Base-by-base conservation (phyloP, 2,797 vertebrate species). In the Siniperca obscura region DNA sequence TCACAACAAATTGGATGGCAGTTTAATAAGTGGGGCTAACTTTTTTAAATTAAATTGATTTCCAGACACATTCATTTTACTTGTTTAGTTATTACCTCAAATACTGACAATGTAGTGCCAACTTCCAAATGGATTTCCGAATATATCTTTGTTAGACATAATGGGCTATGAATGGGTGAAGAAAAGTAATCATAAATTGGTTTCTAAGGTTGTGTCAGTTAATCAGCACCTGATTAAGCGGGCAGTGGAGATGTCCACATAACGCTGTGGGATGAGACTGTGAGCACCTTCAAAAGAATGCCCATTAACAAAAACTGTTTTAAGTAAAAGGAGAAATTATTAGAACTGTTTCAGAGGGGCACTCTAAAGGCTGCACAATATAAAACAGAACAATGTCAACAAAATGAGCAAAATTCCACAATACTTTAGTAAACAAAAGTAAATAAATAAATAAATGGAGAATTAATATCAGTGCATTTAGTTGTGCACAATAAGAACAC, bases 211-310 rank as follows among this genome's bases (percentile, higher is more conserved):
- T 90, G 72, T 86, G 87, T 90, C 87, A 70, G 74, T 92, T 93
- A 91, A 94, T 93, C 93, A 92, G 82, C 52, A 71, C 70, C 74
- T 80, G 85, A 92, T 92, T 87, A 87, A 92, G 83, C 64, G 84
- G 87, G 89, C 89, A 91, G 87, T 36, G 69, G 78, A 91, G 81
- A 86, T 72, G 85, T 87, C 72, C 69, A 65, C 13, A 19, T 56
- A n/a, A 16, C 19, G 70, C 64, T 70, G 61, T 13, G 66, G 34
- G 71, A 80, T 46, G 72, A 69, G 36, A 55, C 74, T 30, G 48
- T 16, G 55, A 83, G 64, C 48, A 44, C 12, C 53, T 83, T 75
- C 42, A 62, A 74, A 81, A 73, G 7, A 68, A 81, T 16, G 44
- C 5, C 77, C 50, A 66, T 81, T 64, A 73, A 60, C 46, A 36